phyloP scores from a whole-genome alignment of 1,140 invertebrate genomes.

The Plectrocnemia conspersa region DNA sequence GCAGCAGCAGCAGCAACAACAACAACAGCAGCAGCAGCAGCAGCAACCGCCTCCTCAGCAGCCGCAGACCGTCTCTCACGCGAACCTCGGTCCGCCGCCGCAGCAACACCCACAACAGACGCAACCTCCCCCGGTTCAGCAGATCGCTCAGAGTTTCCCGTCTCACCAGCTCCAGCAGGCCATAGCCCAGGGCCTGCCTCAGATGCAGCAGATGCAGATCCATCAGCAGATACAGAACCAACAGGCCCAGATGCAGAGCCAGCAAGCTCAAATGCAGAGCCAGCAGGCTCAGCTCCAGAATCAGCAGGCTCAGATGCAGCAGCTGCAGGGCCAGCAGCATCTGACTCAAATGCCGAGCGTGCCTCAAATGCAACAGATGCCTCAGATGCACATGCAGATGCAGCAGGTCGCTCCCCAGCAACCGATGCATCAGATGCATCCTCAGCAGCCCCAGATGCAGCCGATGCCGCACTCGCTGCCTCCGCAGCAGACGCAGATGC shows the following conservation, averaged over 20 bases:
- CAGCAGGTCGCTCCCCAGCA: constrained; percentile 46
- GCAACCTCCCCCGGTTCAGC: constrained; percentile 41
- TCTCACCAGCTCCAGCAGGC: constrained; percentile 54
- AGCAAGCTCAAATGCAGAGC: constrained; percentile 51
- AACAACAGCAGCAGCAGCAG: constrained; percentile 46
- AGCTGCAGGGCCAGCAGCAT: constrained; percentile 47
- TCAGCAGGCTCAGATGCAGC: constrained; percentile 50
- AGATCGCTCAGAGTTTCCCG: constrained; percentile 53
- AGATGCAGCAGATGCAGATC: constrained; percentile 49
- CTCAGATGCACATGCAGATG: constrained; percentile 46
- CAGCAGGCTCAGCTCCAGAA: constrained; percentile 46
- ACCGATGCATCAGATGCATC: constrained; percentile 40
- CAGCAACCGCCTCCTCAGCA: constrained; percentile 52
- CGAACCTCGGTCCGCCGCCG: constrained; percentile 44
- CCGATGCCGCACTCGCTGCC: constrained; percentile 44
- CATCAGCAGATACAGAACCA: constrained; percentile 48
- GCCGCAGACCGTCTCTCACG: constrained; percentile 42
- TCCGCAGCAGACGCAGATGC: constrained; percentile 39
- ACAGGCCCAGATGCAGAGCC: constrained; percentile 37
- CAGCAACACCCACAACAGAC: constrained; percentile 42
- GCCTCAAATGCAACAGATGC: constrained; percentile 47
- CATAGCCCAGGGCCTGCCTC: constrained; percentile 48
- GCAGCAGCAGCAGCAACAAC: constrained; percentile 46
- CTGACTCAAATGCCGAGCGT: constrained; percentile 46
- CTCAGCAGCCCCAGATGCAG: constrained; percentile 47